phyloP scores from a whole-genome alignment of 2,113 vertebrate genomes.

The Mesoclemmys tuberculata region DNA sequence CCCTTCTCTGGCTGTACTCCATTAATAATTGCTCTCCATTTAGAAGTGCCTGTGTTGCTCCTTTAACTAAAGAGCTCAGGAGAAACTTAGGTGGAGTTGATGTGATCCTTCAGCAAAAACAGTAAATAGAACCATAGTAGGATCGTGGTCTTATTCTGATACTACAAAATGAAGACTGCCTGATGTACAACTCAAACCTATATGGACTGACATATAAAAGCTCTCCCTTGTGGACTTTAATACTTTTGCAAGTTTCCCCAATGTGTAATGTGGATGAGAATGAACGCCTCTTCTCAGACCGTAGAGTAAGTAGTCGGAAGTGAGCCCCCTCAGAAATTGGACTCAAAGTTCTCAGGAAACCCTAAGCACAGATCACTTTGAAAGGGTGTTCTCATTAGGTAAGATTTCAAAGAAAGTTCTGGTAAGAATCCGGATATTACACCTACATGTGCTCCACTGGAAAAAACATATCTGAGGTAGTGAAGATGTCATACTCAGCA shows the following conservation, averaged over 20 bases:
- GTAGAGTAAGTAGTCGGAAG: neutral
- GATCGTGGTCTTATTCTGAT: neutral
- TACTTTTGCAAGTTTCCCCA: neutral
- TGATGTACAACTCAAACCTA: neutral
- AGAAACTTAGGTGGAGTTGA: constrained; percentile 11
- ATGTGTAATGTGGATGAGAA: neutral
- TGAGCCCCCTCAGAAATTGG: neutral
- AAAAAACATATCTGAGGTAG: constrained; percentile 32
- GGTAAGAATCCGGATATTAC: constrained; percentile 40
- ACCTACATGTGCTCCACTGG: neutral
- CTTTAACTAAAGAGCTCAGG: constrained; percentile 11
- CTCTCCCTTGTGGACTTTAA: neutral
- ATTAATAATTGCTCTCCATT: constrained; percentile 40
- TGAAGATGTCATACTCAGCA: constrained; percentile 50
- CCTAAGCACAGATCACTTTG: neutral
- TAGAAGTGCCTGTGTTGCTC: constrained; percentile 11
- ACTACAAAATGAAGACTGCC: neutral
- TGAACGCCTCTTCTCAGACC: neutral
- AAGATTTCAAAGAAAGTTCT: constrained; percentile 29
- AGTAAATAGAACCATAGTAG: neutral
- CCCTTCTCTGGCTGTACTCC: neutral
- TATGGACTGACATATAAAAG: neutral
- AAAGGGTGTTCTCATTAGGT: neutral
- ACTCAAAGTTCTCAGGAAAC: constrained; percentile 34
- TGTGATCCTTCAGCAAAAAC: neutral